phyloP scores from a whole-genome alignment of 2,888 invertebrate genomes.

The Busseola fusca region DNA sequence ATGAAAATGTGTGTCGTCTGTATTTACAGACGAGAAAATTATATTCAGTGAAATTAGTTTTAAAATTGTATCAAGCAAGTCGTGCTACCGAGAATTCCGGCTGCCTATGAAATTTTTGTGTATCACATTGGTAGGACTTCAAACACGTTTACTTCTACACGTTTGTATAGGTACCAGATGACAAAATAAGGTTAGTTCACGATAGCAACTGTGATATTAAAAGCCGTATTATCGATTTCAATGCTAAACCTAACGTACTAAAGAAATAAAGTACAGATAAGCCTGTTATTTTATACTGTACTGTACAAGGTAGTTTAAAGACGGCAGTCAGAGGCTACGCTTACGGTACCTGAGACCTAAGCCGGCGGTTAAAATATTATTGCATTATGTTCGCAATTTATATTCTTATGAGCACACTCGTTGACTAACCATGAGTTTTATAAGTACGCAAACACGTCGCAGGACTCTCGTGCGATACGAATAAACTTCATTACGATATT shows the following conservation, averaged over 20 bases:
- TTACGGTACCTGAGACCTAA: conserved; percentile 79
- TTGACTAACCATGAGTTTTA: conserved; percentile 24
- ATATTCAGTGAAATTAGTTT: conserved; percentile 32
- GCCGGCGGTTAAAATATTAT: conserved; percentile 61
- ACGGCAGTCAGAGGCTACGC: conserved; percentile 71
- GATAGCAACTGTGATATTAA: conserved; percentile 56
- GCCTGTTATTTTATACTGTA: conserved; percentile 45
- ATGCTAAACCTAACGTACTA: conserved; percentile 70
- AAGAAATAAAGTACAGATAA: conserved; percentile 64
- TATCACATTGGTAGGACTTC: conserved; percentile 15
- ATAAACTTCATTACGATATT: conserved; percentile 33
- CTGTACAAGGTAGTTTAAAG: conserved; percentile 40
- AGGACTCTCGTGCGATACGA: conserved; percentile 24
- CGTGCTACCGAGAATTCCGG: conserved; percentile 17
- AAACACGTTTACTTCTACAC: no score
- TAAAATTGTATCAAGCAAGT: conserved; percentile 34
- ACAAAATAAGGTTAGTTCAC: conserved; percentile 53
- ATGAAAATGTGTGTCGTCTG: conserved; percentile 63
- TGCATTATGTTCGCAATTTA: conserved; percentile 59
- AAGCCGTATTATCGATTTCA: conserved; percentile 65
- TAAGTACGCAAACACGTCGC: conserved; percentile 34
- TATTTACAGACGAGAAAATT: conserved; percentile 46
- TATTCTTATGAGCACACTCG: conserved; percentile 51
- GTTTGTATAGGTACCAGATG: conserved; percentile 47
- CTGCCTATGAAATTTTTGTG: conserved; percentile 22